phyloP scores from a whole-genome alignment of 1,140 invertebrate genomes.

The Pristionchus pacificus region DNA sequence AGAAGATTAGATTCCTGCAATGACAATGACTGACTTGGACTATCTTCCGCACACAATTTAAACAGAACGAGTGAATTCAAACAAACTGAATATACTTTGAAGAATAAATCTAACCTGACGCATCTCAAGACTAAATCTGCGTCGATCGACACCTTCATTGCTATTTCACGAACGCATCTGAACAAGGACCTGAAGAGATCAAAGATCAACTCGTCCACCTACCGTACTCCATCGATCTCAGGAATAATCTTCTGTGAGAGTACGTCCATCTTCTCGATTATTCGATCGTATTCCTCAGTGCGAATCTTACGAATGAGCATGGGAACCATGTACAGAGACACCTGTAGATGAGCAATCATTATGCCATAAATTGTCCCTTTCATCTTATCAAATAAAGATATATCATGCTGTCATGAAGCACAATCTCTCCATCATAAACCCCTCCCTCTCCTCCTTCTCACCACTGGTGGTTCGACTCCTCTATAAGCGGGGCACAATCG shows the following conservation, averaged over 20 bases:
- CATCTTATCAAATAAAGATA: conserved; percentile 4
- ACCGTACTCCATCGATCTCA: conserved; percentile 43
- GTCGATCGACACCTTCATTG: conserved; percentile 44
- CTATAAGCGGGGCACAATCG: conserved; percentile 53
- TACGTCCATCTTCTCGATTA: conserved; percentile 48
- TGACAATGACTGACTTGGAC: background rate
- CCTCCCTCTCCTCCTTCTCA: no score
- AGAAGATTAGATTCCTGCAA: conserved; percentile 47
- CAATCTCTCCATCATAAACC: no score
- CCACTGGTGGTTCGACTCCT: conserved; percentile 32
- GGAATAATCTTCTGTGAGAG: conserved; percentile 56
- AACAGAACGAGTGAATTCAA: no score
- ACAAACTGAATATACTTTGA: no score
- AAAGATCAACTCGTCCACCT: background rate
- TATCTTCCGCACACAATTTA: no score
- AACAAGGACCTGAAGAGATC: conserved; percentile 13
- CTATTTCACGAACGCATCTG: conserved; percentile 47
- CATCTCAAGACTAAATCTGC: conserved; percentile 49
- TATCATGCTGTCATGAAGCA: no score
- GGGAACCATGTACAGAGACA: conserved; percentile 50
- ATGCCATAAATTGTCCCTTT: background rate
- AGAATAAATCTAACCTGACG: conserved; percentile 23
- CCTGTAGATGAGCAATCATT: conserved; percentile 12
- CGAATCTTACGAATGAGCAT: conserved; percentile 44
- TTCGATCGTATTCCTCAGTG: background rate